A percentile compares a stretch with the other conserved stretches of the same genome.
Evolutionary conservation across 2,797 vertebrate genomes (phyloP).

Genomic region (Chaetophractus vellerosus): DNA sequence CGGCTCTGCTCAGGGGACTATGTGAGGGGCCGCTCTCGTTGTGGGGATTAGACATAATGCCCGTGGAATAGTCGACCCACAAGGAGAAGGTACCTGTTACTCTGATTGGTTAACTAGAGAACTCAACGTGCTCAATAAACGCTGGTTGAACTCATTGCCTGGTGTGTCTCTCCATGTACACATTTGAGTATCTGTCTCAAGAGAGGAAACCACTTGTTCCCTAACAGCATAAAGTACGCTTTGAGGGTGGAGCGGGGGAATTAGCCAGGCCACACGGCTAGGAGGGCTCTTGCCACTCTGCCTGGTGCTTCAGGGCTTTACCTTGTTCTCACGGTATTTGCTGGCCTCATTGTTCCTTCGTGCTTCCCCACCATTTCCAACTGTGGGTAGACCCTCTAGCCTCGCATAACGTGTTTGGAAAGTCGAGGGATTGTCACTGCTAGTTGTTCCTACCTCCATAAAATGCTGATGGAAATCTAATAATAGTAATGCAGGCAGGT

Average conservation of each 20-base stretch:
- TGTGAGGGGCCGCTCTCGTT: background rate
- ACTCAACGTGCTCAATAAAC: background rate
- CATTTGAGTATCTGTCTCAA: background rate
- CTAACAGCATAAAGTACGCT: conserved; percentile 11
- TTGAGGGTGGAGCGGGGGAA: background rate
- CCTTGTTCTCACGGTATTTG: background rate
- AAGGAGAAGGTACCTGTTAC: background rate
- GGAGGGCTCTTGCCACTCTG: background rate
- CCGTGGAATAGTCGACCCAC: background rate
- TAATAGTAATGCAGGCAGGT: background rate
- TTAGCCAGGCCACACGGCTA: background rate
- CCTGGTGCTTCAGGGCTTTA: background rate
- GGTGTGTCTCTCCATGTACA: background rate
- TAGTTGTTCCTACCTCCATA: background rate
- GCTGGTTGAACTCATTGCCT: conserved; percentile 1
- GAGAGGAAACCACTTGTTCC: background rate
- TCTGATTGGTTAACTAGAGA: background rate
- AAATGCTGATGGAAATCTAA: conserved; percentile 37
- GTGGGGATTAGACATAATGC: background rate
- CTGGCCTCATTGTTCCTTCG: background rate
- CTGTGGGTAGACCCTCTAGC: background rate
- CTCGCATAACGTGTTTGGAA: background rate
- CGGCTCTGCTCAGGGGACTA: background rate
- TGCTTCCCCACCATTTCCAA: conserved; percentile 40
- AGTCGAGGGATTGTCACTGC: conserved; percentile 28